A percentile compares a stretch with the other conserved stretches of the same genome.
These are phyloP conservation scores for Poecilia wingei DNA, from an alignment of 2,797 vertebrate genomes.

Conservation along the genomic window DNA sequence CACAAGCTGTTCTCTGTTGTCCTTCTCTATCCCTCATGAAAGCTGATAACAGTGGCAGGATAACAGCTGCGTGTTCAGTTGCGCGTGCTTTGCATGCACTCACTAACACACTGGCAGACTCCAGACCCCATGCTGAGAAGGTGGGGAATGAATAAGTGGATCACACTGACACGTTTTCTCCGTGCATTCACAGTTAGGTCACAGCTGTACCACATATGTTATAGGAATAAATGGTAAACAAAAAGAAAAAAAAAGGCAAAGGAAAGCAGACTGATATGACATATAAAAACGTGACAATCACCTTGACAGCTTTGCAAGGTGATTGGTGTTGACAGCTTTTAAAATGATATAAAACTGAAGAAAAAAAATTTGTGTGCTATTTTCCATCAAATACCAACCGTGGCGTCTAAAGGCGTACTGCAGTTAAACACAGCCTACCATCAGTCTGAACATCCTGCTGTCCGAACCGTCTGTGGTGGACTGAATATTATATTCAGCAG, in stretches of 20 bases:
- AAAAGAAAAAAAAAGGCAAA: neutral
- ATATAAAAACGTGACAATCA: neutral
- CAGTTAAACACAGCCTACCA: slow-evolving; percentile 23
- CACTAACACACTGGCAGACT: slow-evolving; percentile 22
- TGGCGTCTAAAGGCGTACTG: slow-evolving; percentile 3
- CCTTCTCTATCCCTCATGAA: slow-evolving; percentile 56
- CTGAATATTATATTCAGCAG: slow-evolving; percentile 34
- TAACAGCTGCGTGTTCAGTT: slow-evolving; percentile 66
- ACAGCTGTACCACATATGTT: slow-evolving; percentile 21
- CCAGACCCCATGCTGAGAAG: slow-evolving; percentile 40
- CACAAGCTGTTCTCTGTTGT: slow-evolving; percentile 53
- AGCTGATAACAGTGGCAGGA: slow-evolving; percentile 53
- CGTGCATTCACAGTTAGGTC: slow-evolving; percentile 43
- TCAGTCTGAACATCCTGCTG: slow-evolving; percentile 26
- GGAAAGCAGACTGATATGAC: neutral
- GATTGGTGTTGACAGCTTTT: slow-evolving; percentile 18
- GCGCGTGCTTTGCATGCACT: slow-evolving; percentile 26
- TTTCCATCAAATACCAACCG: slow-evolving; percentile 3
- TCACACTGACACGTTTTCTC: slow-evolving; percentile 62
- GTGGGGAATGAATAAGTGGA: slow-evolving; percentile 57
- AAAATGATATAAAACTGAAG: slow-evolving; percentile 8
- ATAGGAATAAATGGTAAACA: slow-evolving; percentile 8
- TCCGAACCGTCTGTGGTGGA: neutral
- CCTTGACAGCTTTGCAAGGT: slow-evolving; percentile 2
- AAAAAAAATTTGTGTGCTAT: neutral